Percentiles rank a stretch among this genome's conserved stretches.
phyloP scores from a whole-genome alignment of 1,140 invertebrate species.

The Anastrepha ludens region DNA sequence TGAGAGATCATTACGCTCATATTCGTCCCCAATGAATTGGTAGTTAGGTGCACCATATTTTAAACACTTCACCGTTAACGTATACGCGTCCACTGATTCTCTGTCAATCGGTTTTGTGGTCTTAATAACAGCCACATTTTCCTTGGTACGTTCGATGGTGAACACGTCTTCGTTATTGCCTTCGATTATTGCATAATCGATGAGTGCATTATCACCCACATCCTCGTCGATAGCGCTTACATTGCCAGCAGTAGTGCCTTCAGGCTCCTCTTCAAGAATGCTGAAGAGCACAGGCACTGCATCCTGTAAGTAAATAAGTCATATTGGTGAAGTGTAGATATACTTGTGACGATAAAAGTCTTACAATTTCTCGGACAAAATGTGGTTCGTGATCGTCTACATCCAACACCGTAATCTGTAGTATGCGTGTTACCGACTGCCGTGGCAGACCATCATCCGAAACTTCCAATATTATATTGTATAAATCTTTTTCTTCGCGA shows the following conservation, averaged over 20 bases:
- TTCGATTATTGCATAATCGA: constrained; percentile 84
- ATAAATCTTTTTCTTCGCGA: constrained; percentile 82
- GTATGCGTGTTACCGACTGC: constrained; percentile 82
- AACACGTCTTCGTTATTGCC: constrained; percentile 84
- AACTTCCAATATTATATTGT: constrained; percentile 84
- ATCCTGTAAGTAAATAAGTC: constrained; percentile 74
- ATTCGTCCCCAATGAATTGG: constrained; percentile 69
- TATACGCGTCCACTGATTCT: constrained; percentile 78
- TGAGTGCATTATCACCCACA: constrained; percentile 83
- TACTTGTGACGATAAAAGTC: constrained; percentile 57
- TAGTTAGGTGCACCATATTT: constrained; percentile 72
- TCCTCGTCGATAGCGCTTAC: constrained; percentile 84
- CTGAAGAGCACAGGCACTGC: constrained; percentile 79
- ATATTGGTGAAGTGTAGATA: background rate
- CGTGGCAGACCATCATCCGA: constrained; percentile 84
- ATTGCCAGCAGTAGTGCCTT: constrained; percentile 80
- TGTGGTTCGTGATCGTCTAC: constrained; percentile 87
- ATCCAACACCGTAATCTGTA: constrained; percentile 83
- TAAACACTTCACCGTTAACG: constrained; percentile 82
- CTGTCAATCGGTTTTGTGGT: constrained; percentile 81
- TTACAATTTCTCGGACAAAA: constrained; percentile 82
- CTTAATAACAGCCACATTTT: constrained; percentile 81
- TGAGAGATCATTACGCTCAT: constrained; percentile 79
- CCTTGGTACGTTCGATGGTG: constrained; percentile 78
- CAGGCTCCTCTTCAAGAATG: constrained; percentile 80